Conservation (phyloP, 2,113 vertebrate species). For the Corythornis cristatus region DNA sequence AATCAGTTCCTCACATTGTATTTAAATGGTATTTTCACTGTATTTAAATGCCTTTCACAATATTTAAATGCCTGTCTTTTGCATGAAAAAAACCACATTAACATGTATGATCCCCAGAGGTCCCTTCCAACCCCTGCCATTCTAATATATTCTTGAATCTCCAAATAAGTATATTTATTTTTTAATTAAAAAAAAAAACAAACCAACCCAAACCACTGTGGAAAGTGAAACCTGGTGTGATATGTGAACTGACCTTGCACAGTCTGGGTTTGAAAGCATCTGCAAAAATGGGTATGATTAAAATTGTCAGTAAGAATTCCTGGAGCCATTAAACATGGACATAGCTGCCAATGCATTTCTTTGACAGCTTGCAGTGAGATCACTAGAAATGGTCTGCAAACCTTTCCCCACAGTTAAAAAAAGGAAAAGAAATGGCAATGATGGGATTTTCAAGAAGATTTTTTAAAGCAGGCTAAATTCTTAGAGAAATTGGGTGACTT, state of each 20-base stretch:
- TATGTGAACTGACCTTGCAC: neutral
- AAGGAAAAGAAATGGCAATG: neutral
- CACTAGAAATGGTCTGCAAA: neutral
- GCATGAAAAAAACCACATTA: neutral
- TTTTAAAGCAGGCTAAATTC: neutral
- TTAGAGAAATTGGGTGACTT: neutral
- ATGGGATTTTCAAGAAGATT: neutral
- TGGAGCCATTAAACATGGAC: neutral
- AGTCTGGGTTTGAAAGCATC: neutral
- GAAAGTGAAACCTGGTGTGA: neutral
- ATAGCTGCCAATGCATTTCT: slow-evolving; percentile 1
- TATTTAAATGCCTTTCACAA: neutral
- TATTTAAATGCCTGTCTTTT: neutral
- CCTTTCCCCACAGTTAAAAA: neutral
- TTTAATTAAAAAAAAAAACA: too few species aligned
- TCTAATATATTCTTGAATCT: neutral
- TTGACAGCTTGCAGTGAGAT: neutral
- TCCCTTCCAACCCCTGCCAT: too few species aligned
- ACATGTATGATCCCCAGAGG: neutral
- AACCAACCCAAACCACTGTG: neutral
- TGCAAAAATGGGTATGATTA: neutral
- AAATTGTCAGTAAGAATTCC: slow-evolving; percentile 11
- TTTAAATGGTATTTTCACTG: neutral
- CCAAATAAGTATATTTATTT: neutral
- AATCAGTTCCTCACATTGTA: neutral